Conservation (phyloP, 1,140 invertebrate genomes). For the Drosophila santomea region DNA sequence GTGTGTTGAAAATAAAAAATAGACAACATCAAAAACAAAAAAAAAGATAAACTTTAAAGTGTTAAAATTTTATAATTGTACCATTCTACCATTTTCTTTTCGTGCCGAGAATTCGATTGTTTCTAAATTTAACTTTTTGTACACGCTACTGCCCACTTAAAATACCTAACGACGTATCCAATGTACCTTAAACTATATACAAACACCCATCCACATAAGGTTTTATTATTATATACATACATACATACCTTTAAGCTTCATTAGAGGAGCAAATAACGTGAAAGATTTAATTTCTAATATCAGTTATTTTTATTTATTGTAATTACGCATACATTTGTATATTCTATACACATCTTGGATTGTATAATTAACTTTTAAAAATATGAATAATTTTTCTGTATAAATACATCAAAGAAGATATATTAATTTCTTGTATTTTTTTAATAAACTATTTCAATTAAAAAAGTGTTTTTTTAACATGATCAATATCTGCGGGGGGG, state of each 20-base stretch:
- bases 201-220: slow-evolving; percentile 52
- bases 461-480: neutral
- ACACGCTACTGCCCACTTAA: slow-evolving; percentile 27
- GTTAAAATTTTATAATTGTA: too few species aligned
- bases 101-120: slow-evolving; percentile 6
- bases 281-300: slow-evolving; percentile 68
- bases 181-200: slow-evolving; percentile 71
- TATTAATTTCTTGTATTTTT: slow-evolving; percentile 75
- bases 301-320: slow-evolving; percentile 77
- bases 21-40: too few species aligned
- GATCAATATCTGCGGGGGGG: too few species aligned
- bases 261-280: slow-evolving; percentile 56
- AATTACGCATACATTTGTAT: slow-evolving; percentile 62
- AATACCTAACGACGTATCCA: slow-evolving; percentile 72
- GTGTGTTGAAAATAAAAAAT: slow-evolving; percentile 46
- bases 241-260: slow-evolving; percentile 11
- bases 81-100: slow-evolving; percentile 15
- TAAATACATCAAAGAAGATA: slow-evolving; percentile 46
- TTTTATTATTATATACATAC: slow-evolving; percentile 43
- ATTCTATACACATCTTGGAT: slow-evolving; percentile 34
- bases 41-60: too few species aligned
- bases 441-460: slow-evolving; percentile 70
- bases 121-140: slow-evolving; percentile 33
- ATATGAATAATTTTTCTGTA: slow-evolving; percentile 70
- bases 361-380: slow-evolving; percentile 46